Percentiles rank a stretch among this genome's conserved stretches.
These are phyloP conservation scores for Chymomyza fuscimana DNA, from an alignment of 2,888 invertebrate species.

Conservation along the genomic window DNA sequence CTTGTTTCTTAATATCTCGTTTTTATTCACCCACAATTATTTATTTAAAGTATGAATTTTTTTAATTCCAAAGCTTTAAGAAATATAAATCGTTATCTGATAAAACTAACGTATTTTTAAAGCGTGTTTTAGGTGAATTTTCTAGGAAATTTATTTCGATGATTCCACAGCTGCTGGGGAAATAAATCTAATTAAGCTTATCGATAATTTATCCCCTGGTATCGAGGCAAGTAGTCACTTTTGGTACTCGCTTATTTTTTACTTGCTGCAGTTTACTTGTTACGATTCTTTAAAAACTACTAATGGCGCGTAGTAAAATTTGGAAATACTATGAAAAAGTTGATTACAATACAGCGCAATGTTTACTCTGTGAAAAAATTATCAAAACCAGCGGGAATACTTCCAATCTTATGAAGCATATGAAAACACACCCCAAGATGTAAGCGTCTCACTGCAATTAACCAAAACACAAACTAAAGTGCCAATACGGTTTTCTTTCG, in stretches of 20 bases:
- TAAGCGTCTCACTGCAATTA: slow-evolving; percentile 26
- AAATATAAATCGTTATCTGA: no score
- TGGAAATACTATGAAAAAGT: slow-evolving; percentile 56
- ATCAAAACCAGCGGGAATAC: slow-evolving; percentile 58
- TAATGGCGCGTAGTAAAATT: slow-evolving; percentile 61
- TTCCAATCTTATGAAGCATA: slow-evolving; percentile 55
- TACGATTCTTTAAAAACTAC: slow-evolving; percentile 1
- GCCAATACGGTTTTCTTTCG: background rate
- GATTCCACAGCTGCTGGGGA: background rate
- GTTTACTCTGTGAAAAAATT: slow-evolving; percentile 49
- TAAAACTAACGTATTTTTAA: background rate
- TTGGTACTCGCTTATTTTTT: background rate
- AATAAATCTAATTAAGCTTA: background rate
- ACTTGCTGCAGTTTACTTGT: background rate
- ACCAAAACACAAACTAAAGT: background rate
- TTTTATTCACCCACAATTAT: no score
- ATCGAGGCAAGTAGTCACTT: background rate
- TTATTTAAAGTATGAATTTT: no score
- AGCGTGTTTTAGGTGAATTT: background rate
- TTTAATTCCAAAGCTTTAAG: no score
- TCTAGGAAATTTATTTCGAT: background rate
- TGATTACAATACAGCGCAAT: slow-evolving; percentile 50
- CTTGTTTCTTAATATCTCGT: no score
- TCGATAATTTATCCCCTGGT: background rate
- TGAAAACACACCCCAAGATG: slow-evolving; percentile 56